These are phyloP conservation scores for Acanthisitta chloris DNA, from an alignment of 2,113 vertebrate genomes.

Conservation along the genomic window DNA sequence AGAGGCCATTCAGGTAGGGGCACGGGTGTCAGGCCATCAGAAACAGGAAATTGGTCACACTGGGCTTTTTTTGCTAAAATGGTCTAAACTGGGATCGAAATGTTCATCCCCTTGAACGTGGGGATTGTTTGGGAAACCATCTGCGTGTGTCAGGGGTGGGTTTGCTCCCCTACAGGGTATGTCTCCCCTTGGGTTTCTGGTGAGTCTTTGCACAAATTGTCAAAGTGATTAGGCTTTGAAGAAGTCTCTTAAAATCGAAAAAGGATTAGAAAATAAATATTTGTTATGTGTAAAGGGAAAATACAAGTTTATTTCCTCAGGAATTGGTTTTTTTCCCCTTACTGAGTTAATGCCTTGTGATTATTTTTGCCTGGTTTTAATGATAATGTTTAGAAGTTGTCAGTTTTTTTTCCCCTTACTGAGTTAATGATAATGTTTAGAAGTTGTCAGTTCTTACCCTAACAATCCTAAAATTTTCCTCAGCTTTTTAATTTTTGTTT, in stretches of 20 bases:
- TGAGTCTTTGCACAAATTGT: neutral
- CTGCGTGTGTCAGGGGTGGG: accelerated
- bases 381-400: neutral
- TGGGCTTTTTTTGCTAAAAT: neutral
- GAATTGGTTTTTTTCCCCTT: neutral
- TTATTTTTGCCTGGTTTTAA: neutral
- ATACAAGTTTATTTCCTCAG: neutral
- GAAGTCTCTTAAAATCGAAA: neutral
- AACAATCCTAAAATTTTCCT: neutral
- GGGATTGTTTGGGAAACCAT: neutral
- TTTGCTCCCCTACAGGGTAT: neutral
- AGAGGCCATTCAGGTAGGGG: conserved; percentile 84
- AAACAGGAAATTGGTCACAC: neutral
- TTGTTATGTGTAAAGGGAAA: neutral
- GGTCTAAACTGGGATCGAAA: neutral
- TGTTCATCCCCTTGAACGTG: neutral
- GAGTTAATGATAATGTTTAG: neutral
- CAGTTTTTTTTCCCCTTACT: neutral
- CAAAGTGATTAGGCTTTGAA: neutral
- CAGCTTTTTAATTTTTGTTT: neutral
- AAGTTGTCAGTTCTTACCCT: neutral
- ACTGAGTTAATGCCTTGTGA: neutral
- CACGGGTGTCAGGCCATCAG: neutral
- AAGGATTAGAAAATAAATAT: neutral
- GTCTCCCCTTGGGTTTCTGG: neutral